Conservation (phyloP, 2,888 invertebrate species). For the Exocentrus adspersus region DNA sequence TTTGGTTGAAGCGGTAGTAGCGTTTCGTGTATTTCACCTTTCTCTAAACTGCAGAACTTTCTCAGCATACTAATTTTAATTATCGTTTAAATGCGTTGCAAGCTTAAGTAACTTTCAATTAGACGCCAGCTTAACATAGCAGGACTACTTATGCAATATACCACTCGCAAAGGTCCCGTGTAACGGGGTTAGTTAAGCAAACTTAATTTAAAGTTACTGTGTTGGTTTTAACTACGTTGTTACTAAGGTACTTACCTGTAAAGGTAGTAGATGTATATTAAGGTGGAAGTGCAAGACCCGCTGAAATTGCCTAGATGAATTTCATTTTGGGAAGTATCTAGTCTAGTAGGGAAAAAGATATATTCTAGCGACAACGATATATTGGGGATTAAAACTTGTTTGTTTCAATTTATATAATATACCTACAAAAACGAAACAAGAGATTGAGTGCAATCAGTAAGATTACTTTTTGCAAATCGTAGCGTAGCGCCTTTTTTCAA, state of each 20-base stretch:
- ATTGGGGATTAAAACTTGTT: too few species aligned
- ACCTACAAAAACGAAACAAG: too few species aligned
- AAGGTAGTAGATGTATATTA: not conserved
- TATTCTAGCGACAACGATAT: too few species aligned
- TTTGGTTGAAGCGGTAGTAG: too few species aligned
- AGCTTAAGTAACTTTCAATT: not conserved
- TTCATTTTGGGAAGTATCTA: too few species aligned
- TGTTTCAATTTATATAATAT: too few species aligned
- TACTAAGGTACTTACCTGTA: not conserved
- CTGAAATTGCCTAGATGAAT: not conserved
- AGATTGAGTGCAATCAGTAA: too few species aligned
- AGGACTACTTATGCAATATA: not conserved
- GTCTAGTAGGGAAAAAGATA: too few species aligned
- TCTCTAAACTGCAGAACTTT: not conserved
- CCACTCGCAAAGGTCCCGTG: not conserved
- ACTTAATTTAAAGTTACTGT: constrained; percentile 6
- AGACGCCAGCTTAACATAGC: not conserved
- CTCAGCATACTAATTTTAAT: not conserved
- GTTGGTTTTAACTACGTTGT: constrained; percentile 1
- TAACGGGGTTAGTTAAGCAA: constrained; percentile 1
- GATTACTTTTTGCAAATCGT: too few species aligned
- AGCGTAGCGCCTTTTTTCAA: too few species aligned
- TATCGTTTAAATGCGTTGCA: not conserved
- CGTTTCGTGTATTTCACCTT: too few species aligned
- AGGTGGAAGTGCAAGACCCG: not conserved